Evolutionary conservation across 2,888 invertebrate genomes (phyloP).

Genomic region (Nowickia ferox): DNA sequence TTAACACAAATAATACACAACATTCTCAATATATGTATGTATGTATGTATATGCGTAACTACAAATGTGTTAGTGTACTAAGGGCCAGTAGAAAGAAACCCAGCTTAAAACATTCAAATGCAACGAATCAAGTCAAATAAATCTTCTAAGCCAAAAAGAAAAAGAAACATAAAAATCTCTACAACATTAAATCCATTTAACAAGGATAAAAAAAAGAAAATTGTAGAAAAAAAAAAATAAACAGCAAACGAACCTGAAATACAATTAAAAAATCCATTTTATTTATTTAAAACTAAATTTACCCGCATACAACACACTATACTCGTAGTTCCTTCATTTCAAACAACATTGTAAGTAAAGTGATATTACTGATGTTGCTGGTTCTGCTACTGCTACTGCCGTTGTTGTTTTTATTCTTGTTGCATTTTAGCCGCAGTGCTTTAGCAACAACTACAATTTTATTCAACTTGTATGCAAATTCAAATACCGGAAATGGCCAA

Average conservation of each 20-base stretch:
- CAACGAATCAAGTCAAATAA: conserved; percentile 24
- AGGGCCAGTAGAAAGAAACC: background rate
- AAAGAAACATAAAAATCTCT: background rate
- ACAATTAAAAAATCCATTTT: conserved; percentile 59
- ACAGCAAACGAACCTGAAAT: conserved; percentile 32
- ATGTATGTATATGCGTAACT: background rate
- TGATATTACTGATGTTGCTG: conserved; percentile 30
- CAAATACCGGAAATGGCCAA: conserved; percentile 74
- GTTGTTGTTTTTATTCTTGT: conserved; percentile 47
- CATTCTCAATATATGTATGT: background rate
- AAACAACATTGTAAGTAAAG: conserved; percentile 34
- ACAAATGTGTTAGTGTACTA: background rate
- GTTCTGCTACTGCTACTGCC: background rate
- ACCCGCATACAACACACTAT: conserved; percentile 29
- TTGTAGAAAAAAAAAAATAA: background rate
- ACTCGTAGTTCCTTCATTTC: conserved; percentile 19
- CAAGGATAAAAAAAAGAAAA: background rate
- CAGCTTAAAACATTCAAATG: background rate
- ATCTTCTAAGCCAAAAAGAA: background rate
- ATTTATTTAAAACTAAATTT: conserved; percentile 48
- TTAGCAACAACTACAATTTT: conserved; percentile 58
- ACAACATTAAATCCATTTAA: conserved; percentile 41
- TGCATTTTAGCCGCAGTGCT: conserved; percentile 64
- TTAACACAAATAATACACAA: background rate
- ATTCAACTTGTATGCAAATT: conserved; percentile 72